These are phyloP conservation scores for Tetragonula carbonaria DNA, from an alignment of 2,888 invertebrate genomes.

Conservation along the genomic window DNA sequence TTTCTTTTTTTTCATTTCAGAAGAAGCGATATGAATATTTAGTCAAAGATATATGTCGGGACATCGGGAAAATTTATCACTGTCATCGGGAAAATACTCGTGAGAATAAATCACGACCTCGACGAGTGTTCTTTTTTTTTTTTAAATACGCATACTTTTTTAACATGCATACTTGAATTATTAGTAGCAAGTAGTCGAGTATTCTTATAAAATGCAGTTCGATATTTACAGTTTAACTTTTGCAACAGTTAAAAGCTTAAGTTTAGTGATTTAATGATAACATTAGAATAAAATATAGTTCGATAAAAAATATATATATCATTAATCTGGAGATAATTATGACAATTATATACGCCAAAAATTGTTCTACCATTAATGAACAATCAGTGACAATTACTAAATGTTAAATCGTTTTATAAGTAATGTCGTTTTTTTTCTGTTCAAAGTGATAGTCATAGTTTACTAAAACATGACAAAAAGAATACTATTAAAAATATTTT, in stretches of 20 bases:
- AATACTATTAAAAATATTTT: not conserved
- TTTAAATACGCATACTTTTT: not conserved
- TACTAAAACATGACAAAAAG: not conserved
- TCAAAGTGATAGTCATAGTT: not conserved
- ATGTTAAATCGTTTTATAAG: not conserved
- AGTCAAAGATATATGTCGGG: not conserved
- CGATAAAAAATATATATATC: not conserved
- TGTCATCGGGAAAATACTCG: not conserved
- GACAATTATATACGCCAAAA: not conserved
- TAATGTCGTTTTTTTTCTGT: conserved; percentile 19
- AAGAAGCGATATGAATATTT: not conserved
- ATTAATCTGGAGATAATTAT: not conserved
- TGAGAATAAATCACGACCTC: not conserved
- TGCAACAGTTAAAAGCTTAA: not conserved
- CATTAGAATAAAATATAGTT: not conserved
- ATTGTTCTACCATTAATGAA: not conserved
- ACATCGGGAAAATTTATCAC: not conserved
- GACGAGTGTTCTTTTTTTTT: not conserved
- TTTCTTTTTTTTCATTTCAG: not conserved
- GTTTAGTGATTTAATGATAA: not conserved
- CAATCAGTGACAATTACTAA: not conserved
- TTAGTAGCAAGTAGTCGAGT: not conserved
- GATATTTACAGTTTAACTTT: not conserved
- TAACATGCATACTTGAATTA: not conserved
- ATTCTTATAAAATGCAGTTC: not conserved